phyloP scores from a whole-genome alignment of 2,113 vertebrate species.

The Festucalex cinctus region DNA sequence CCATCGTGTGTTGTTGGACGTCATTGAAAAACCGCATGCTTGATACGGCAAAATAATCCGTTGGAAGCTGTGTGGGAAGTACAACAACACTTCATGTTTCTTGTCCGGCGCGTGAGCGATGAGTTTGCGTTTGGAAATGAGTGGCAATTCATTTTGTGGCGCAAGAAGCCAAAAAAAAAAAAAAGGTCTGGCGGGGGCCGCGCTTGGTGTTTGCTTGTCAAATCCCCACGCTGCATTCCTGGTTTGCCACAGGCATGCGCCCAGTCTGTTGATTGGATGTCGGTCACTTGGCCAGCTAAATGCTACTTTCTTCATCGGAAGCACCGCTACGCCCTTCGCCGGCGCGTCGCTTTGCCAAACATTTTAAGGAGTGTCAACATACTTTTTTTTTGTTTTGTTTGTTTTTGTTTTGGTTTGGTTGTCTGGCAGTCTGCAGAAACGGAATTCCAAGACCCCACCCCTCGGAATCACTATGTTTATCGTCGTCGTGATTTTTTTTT shows the following conservation, averaged over 20 bases:
- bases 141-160: constrained; percentile 40
- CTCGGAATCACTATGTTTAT: neutral
- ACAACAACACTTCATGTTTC: neutral
- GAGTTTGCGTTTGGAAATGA: constrained; percentile 22
- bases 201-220: constrained; percentile 7
- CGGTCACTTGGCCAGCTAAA: constrained; percentile 44
- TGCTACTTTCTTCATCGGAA: constrained; percentile 34
- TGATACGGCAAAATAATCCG: neutral
- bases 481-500: neutral
- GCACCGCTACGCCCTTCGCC: constrained; percentile 23
- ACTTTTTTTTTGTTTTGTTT: neutral
- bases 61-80: neutral
- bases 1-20: neutral
- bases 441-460: neutral
- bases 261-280: constrained; percentile 24
- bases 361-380: neutral
- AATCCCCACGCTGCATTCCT: constrained; percentile 47
- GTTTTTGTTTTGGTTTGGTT: neutral
- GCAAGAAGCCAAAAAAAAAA: constrained; percentile 28
- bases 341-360: neutral
- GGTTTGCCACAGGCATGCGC: constrained; percentile 52
- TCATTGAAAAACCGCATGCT: neutral
- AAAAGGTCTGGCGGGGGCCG: constrained; percentile 26
- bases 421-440: neutral
- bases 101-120: neutral